Evolutionary conservation across 2,797 vertebrate species (phyloP).

Genomic region (Enteromius trimaculatus): DNA sequence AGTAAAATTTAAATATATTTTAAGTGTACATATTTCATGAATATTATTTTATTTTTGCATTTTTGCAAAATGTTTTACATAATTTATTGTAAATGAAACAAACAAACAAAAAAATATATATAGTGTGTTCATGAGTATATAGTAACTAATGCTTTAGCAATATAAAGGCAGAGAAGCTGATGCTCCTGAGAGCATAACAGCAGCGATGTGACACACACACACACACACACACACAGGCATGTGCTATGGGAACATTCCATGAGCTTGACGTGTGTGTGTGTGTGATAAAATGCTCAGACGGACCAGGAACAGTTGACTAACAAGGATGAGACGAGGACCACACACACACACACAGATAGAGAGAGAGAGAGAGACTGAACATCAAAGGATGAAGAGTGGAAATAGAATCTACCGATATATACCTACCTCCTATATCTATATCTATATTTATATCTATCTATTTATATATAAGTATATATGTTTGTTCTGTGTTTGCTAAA

Average conservation of each 20-base stretch:
- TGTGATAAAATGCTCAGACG: slow-evolving; percentile 1
- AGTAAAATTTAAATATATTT: neutral
- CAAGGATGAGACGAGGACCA: slow-evolving; percentile 7
- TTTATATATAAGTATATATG: neutral
- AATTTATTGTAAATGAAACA: neutral
- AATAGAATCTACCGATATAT: slow-evolving; percentile 20
- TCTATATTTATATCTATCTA: no score
- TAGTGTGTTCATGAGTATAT: neutral
- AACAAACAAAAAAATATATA: no score
- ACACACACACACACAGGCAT: neutral
- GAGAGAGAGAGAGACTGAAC: slow-evolving; percentile 7
- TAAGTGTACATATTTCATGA: neutral
- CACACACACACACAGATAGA: slow-evolving; percentile 2
- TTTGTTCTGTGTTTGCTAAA: neutral
- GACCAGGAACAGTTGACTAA: slow-evolving; percentile 23
- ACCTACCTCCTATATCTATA: no score
- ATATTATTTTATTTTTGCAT: neutral
- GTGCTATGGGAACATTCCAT: slow-evolving; percentile 76
- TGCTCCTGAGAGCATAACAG: neutral
- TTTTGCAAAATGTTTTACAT: neutral
- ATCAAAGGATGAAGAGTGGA: slow-evolving; percentile 13
- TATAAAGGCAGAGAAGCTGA: neutral
- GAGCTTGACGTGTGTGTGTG: slow-evolving; percentile 66
- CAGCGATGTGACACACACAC: neutral
- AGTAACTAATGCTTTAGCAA: neutral